Base-by-base conservation (phyloP, 2,888 invertebrate species). In the Taphrorychus bicolor region DNA sequence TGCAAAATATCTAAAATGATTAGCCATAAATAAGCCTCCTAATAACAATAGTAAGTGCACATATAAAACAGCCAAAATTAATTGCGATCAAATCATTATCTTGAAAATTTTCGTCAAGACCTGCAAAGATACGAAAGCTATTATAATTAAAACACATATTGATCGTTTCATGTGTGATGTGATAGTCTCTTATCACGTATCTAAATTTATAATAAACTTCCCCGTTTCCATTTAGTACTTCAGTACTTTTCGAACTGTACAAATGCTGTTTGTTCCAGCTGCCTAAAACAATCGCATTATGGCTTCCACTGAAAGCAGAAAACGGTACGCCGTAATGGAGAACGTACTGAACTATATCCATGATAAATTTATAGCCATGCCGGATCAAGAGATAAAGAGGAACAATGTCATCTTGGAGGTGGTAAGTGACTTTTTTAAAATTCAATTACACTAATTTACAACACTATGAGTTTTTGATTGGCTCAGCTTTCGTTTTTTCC, bases 271-370 rank as follows among this genome's bases (percentile, higher is more conserved):
- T 7, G 7, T 32, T 32, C 32, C 32, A 32, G 32, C 7, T 32
- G 32, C 1, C 7, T 32, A n/a, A n/a, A 32, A 3, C 32, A 32
- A 32, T 11, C 11, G 1, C 11, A 4, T 7, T 14, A 45, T 45
- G 45, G 14, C 14, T 0, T 45, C 45, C 3, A 2, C 7, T 1
- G 45, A 45, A n/a, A 5, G 14, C 5, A 45, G 14, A 17, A 45
- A 5, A 4, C 7, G 9, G 11, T 45, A 45, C 17, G 2, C 1
- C 14, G 5, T 2, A n/a, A 16, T 45, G 16, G 76, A 77, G 56
- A 75, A 75, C 57, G 63, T 76, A 3, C 45, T 77, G 5, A 70
- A 70, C 14, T 70, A 68, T 45, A 74, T 77, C 16, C 74, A 75
- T 59, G 48, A 64, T 5, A 73, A 70, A 16, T 72, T 66, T 17